Evolutionary conservation across 2,888 invertebrate genomes (phyloP).

Genomic region (Helobdella robusta): DNA sequence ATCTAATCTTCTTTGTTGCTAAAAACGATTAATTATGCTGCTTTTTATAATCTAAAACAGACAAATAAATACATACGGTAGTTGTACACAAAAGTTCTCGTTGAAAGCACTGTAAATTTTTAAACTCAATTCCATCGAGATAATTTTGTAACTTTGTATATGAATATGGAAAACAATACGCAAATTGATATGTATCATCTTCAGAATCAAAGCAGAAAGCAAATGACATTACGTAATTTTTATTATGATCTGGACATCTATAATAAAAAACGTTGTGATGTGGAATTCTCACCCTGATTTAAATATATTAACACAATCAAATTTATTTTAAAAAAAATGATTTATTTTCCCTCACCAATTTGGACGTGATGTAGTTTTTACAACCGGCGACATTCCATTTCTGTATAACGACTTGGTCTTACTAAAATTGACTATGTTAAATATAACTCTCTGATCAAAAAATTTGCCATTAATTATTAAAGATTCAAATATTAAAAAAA

Average conservation of each 20-base stretch:
- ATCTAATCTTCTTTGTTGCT: conserved; percentile 87
- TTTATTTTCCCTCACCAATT: conserved; percentile 65
- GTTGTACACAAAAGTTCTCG: conserved; percentile 56
- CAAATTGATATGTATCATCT: conserved; percentile 88
- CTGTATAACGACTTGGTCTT: conserved; percentile 80
- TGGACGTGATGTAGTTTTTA: conserved; percentile 77
- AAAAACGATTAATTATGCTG: neutral
- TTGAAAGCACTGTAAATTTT: conserved; percentile 56
- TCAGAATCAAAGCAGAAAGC: conserved; percentile 88
- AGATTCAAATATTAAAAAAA: neutral
- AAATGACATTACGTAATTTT: conserved; percentile 82
- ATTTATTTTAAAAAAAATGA: neutral
- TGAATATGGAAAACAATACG: conserved; percentile 87
- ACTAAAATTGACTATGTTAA: conserved; percentile 91
- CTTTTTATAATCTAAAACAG: neutral
- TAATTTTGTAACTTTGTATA: conserved; percentile 80
- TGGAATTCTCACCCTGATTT: conserved; percentile 46
- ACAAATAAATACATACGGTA: conserved; percentile 30
- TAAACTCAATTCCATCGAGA: conserved; percentile 63
- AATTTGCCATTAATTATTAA: neutral
- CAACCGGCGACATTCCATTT: conserved; percentile 81
- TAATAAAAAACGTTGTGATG: conserved; percentile 81
- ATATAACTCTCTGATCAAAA: conserved; percentile 71
- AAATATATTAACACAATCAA: neutral
- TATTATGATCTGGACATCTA: conserved; percentile 70